Evolutionary conservation across 2,888 invertebrate genomes (phyloP).

Genomic region (Gymnoscelis rufifasciata): DNA sequence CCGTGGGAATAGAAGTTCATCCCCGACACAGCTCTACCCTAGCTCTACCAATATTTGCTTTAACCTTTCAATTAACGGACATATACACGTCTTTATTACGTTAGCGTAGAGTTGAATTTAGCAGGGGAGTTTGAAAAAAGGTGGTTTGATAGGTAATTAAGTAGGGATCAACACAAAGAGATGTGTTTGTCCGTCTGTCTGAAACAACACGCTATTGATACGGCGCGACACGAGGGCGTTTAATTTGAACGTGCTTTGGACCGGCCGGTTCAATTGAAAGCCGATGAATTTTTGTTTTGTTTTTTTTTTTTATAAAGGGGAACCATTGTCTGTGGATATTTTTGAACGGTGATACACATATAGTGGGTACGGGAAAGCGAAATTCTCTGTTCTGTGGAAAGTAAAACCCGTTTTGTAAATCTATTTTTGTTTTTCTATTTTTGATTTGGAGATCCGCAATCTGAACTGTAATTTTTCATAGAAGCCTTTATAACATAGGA

Average conservation of each 20-base stretch:
- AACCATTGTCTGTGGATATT: too few relatives aligned
- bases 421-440: too few relatives aligned
- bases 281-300: slow-evolving; percentile 30
- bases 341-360: too few relatives aligned
- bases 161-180: slow-evolving; percentile 53
- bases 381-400: too few relatives aligned
- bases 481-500: too few relatives aligned
- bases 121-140: slow-evolving; percentile 23
- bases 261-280: slow-evolving; percentile 24
- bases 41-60: slow-evolving; percentile 47
- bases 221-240: slow-evolving; percentile 54
- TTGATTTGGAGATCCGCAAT: too few relatives aligned
- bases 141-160: slow-evolving; percentile 62
- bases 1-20: slow-evolving; percentile 33
- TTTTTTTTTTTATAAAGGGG: slow-evolving; percentile 16
- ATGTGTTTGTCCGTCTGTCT: slow-evolving; percentile 64
- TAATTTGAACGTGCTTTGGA: slow-evolving; percentile 44
- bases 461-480: too few relatives aligned
- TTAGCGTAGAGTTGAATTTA: slow-evolving; percentile 26
- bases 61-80: slow-evolving; percentile 14
- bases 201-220: slow-evolving; percentile 66
- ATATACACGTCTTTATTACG: slow-evolving; percentile 32
- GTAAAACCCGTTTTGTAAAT: too few relatives aligned
- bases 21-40: slow-evolving; percentile 42
- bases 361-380: too few relatives aligned